These are phyloP conservation scores for Danio jaintianensis DNA, from an alignment of 2,797 vertebrate species.

Conservation along the genomic window DNA sequence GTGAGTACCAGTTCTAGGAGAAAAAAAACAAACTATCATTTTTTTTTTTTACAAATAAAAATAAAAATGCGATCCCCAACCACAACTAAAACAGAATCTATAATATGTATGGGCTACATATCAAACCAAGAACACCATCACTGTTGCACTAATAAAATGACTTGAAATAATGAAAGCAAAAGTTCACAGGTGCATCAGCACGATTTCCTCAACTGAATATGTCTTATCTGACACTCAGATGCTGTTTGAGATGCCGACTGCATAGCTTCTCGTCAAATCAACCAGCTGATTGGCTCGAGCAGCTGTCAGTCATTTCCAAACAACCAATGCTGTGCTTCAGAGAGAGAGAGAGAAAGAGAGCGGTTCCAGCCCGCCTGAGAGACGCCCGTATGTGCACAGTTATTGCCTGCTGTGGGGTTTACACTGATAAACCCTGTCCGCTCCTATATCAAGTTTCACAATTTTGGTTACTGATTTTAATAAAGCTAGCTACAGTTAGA, in stretches of 20 bases:
- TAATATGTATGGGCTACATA: constrained; percentile 19
- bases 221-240: constrained; percentile 10
- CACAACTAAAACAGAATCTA: constrained; percentile 22
- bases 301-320: constrained; percentile 49
- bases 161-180: constrained; percentile 7
- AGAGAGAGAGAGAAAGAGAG: constrained; percentile 36
- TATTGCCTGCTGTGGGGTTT: constrained; percentile 27
- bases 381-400: constrained; percentile 41
- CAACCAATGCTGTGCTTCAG: constrained; percentile 36
- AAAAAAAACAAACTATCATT: constrained; percentile 6
- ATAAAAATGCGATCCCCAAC: constrained; percentile 14
- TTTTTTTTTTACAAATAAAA: not conserved
- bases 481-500: constrained; percentile 55
- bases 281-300: constrained; percentile 51
- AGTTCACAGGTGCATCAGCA: constrained; percentile 35
- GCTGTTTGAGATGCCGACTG: constrained; percentile 17
- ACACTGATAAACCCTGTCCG: constrained; percentile 47
- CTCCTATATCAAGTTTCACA: constrained; percentile 60
- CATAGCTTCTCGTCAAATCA: constrained; percentile 64
- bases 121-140: not conserved
- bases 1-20: constrained; percentile 55
- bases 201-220: not conserved
- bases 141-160: constrained; percentile 27
- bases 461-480: constrained; percentile 58
- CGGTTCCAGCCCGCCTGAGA: constrained; percentile 60